Base-by-base conservation (phyloP, 2,888 invertebrate genomes). In the Apocheima hispidaria region DNA sequence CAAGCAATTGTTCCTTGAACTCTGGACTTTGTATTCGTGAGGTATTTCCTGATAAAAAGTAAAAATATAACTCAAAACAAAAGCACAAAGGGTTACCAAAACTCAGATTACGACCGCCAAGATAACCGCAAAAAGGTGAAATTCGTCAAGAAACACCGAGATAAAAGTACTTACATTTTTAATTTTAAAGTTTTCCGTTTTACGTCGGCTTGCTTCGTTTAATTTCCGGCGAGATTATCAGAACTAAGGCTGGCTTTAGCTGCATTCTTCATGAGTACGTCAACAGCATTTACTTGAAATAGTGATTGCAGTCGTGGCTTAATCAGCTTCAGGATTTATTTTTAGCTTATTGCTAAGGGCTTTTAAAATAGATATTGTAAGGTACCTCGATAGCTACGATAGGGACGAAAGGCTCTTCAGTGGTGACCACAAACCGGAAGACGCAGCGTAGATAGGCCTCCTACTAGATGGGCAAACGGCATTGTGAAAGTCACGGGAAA, bases 211-310 rank as follows among this genome's bases (percentile, higher is more conserved):
- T 79, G 83, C 84, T 84, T 80, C 83, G 87, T 89, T 89, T 89
- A 90, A 90, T 88, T 89, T 90, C 89, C 88, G 88, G 77, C 64
- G 82, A 82, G 86, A 87, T 87, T 84, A 88, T 87, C 83, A 83
- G 80, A 80, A 84, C 83, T 87, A 80, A 84, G 78, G 76, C 76
- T 72, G 74, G 75, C 73, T 83, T 87, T 81, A 7, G 55, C 49
- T 65, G 54, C 51, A 67, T 54, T 38, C 63, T 66, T 57, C 44
- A 52, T 35, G 16, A 51, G 49, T 49, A 60, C 52, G 59, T 65
- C 57, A 63, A 52, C 57, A 62, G 43, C 59, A 54, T 58, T 57
- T 41, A 28, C 44, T 50, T 14, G 23, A 43, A 60, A 50, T 50
- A 60, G 50, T 75, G 71, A 75, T 20, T 73, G 78, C 77, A 81